These are phyloP conservation scores for Drosophila subpulchrella DNA, from an alignment of 1,140 invertebrate genomes.

Conservation along the genomic window DNA sequence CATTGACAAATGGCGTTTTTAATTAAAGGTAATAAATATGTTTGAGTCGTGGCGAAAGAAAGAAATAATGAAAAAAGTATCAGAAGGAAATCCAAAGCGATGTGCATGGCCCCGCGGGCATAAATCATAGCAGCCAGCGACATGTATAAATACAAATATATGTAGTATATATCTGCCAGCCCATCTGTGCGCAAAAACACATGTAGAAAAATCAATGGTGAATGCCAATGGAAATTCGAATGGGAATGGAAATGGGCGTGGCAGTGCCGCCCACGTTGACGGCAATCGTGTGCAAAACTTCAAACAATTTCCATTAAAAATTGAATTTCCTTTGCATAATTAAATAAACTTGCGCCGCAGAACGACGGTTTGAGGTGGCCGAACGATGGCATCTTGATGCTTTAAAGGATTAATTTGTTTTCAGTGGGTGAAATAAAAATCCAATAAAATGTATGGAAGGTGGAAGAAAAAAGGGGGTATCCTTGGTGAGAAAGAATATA, in stretches of 20 bases:
- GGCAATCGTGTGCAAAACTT: slow-evolving; percentile 43
- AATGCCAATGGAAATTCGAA: background rate
- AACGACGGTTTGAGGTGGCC: background rate
- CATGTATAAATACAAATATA: slow-evolving; percentile 13
- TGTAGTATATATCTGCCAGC: slow-evolving; percentile 7
- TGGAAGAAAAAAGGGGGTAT: background rate
- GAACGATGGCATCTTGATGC: slow-evolving; percentile 3
- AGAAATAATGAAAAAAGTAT: slow-evolving; percentile 42
- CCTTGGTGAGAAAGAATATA: too few species aligned
- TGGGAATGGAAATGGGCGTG: background rate
- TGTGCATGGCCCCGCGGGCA: slow-evolving; percentile 13
- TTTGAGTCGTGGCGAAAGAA: slow-evolving; percentile 48
- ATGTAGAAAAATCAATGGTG: slow-evolving; percentile 13
- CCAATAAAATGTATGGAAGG: background rate
- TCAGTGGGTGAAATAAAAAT: background rate
- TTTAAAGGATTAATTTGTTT: slow-evolving; percentile 24
- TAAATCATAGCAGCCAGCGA: slow-evolving; percentile 39
- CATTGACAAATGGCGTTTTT: slow-evolving; percentile 58
- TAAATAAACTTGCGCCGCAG: slow-evolving; percentile 43
- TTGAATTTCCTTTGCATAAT: slow-evolving; percentile 54
- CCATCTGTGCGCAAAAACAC: slow-evolving; percentile 6
- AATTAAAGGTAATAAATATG: slow-evolving; percentile 61
- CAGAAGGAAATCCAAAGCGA: slow-evolving; percentile 47
- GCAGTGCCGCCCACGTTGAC: background rate
- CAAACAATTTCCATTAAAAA: slow-evolving; percentile 61